phyloP scores from a whole-genome alignment of 2,888 invertebrate genomes.

The Punctoribates punctum region DNA sequence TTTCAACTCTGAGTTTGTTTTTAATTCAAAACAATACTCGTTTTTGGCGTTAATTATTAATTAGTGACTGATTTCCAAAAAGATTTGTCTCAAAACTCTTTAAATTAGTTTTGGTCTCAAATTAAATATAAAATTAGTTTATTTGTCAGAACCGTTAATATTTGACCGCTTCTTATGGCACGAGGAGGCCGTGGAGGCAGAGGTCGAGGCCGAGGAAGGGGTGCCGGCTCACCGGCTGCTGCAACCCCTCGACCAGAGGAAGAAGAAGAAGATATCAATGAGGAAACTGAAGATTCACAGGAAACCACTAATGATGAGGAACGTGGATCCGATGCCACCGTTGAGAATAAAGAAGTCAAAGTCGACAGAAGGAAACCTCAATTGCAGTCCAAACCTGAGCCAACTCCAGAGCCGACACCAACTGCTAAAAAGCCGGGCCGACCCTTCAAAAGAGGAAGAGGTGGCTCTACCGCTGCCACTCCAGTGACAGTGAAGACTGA shows the following conservation, averaged over 20 bases:
- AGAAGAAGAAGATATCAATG: background rate
- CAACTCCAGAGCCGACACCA: background rate
- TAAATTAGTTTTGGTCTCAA: background rate
- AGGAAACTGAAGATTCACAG: background rate
- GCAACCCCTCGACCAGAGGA: background rate
- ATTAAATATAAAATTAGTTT: background rate
- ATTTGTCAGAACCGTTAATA: background rate
- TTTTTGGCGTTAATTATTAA: background rate
- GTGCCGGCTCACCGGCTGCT: background rate
- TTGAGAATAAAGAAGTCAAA: slow-evolving; percentile 1
- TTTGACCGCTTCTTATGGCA: background rate
- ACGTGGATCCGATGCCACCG: background rate
- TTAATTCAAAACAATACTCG: background rate
- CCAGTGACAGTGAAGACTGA: background rate
- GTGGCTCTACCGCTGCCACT: background rate
- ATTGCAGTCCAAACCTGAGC: slow-evolving; percentile 5
- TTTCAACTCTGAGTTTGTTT: background rate
- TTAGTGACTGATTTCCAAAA: background rate
- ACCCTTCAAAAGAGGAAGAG: slow-evolving; percentile 6
- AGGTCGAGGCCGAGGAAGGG: slow-evolving; percentile 3
- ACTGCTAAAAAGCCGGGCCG: background rate
- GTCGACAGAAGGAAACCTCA: slow-evolving; percentile 29
- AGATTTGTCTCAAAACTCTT: background rate
- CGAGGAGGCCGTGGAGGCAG: slow-evolving; percentile 14
- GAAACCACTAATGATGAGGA: background rate